These are phyloP conservation scores for Allobates femoralis DNA, from an alignment of 2,797 vertebrate species.

Conservation along the genomic window DNA sequence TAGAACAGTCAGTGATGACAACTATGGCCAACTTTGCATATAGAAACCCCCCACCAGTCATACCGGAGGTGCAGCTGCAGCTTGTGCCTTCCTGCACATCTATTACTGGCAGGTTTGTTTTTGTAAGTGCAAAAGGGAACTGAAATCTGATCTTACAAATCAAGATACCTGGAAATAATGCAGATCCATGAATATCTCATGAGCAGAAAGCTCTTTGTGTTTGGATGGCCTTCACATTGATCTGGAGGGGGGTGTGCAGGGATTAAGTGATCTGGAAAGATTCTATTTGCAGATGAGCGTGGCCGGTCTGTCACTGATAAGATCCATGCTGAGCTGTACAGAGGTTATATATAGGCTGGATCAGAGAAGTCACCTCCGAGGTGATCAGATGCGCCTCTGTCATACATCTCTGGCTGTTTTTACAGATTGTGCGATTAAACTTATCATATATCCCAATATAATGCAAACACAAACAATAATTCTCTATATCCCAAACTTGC, in stretches of 20 bases:
- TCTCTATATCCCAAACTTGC: too few relatives aligned
- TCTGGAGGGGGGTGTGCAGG: constrained; percentile 10
- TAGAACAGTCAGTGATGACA: neutral
- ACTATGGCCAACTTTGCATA: neutral
- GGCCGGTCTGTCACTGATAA: constrained; percentile 32
- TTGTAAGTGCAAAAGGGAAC: neutral
- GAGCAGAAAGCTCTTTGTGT: constrained; percentile 2
- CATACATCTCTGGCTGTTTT: neutral
- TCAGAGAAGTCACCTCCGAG: neutral
- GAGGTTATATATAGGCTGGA: constrained; percentile 8
- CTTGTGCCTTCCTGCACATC: neutral
- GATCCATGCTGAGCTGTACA: constrained; percentile 7
- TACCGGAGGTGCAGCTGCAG: neutral
- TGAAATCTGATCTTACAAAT: neutral
- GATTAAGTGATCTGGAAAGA: constrained; percentile 52
- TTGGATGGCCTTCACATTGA: neutral
- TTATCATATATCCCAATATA: neutral
- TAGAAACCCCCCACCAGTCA: neutral
- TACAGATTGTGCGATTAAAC: neutral
- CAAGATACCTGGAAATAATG: neutral
- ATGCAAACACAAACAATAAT: too few relatives aligned
- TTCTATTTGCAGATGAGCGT: constrained; percentile 49
- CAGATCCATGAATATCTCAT: constrained; percentile 3
- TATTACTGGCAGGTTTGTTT: neutral
- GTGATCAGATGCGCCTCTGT: neutral